Base-by-base conservation (phyloP, 2,113 vertebrate species). In the Paedocypris sp. region DNA sequence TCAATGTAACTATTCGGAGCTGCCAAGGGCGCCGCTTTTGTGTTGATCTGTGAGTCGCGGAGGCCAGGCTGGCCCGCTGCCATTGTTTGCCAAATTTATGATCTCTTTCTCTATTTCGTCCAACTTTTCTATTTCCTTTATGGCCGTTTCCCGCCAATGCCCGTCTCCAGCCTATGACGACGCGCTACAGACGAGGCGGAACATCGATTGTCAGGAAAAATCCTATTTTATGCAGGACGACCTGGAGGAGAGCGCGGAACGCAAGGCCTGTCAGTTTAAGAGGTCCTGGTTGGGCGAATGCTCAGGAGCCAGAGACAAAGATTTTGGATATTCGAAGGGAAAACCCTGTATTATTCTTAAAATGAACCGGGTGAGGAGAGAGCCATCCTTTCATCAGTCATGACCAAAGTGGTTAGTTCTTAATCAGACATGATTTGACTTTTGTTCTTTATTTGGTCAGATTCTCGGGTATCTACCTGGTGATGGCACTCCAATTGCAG, bases 261-360 rank as follows among this genome's bases (percentile, higher is more conserved):
- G 90, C 73, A 91, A 90, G 51, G 87, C 94, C 20, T 98, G 95
- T 73, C 91, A 90, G 75, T 98, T 98, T 80, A 94, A 90, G 75
- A 88, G 92, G 67, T 94, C 94, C 0, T 81, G 80, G 80, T 76
- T 98, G 77, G 85, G 83, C 46, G 88, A 89, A 36, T 98, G 94
- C 73, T 98, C 95, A 2, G 95, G 95, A 45, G 60, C 90, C 1
- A 72, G 80, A 58, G 91, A 97, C 64, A 81, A 79, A 4, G 80
- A 85, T 0, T 98, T 92, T 69, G 95, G 95, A 74, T 98, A 90
- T 74, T 89, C 92, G 6, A 76, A 73, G 63, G 93, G 92, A 70
- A 90, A 83, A 68, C 95, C 95, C 50, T 97, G 94, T 73, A 76
- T 98, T 72, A 77, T 97, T 47, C 85, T 98, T 36, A 91, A 92